These are phyloP conservation scores for Leptosomus discolor DNA, from an alignment of 2,113 vertebrate genomes.

Conservation along the genomic window DNA sequence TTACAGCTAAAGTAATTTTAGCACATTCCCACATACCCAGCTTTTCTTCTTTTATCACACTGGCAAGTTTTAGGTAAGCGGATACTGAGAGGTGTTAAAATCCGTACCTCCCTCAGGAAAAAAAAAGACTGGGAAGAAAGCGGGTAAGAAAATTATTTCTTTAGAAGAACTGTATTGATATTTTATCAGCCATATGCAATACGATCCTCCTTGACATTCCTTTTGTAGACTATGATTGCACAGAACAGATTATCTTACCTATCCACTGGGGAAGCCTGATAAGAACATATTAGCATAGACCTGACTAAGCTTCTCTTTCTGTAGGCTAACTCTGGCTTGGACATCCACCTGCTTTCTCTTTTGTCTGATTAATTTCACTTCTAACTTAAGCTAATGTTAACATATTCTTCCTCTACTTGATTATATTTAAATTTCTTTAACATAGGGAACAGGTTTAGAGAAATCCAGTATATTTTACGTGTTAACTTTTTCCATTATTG, in stretches of 20 bases:
- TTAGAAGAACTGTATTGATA: not conserved
- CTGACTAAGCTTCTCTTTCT: not conserved
- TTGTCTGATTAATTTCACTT: not conserved
- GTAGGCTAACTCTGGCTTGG: not conserved
- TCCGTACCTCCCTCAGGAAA: not conserved
- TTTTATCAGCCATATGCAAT: not conserved
- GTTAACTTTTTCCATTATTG: not conserved
- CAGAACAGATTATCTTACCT: not conserved
- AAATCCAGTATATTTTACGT: not conserved
- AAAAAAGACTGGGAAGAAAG: not conserved
- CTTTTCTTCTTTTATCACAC: not conserved
- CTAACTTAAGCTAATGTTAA: not conserved
- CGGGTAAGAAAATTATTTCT: not conserved
- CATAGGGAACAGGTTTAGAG: not conserved
- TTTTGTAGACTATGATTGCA: not conserved
- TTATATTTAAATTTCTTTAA: not conserved
- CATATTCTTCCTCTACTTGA: not conserved
- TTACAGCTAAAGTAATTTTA: not conserved
- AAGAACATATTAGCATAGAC: not conserved
- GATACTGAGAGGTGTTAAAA: not conserved
- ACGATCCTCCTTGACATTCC: not conserved
- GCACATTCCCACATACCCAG: not conserved
- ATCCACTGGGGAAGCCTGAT: not conserved
- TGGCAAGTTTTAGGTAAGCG: rapidly evolving
- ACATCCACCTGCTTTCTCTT: not conserved